Percentiles rank a stretch among this genome's conserved stretches.
Conservation (phyloP, 2,797 vertebrate species). For the Notolabrus celidotus region DNA sequence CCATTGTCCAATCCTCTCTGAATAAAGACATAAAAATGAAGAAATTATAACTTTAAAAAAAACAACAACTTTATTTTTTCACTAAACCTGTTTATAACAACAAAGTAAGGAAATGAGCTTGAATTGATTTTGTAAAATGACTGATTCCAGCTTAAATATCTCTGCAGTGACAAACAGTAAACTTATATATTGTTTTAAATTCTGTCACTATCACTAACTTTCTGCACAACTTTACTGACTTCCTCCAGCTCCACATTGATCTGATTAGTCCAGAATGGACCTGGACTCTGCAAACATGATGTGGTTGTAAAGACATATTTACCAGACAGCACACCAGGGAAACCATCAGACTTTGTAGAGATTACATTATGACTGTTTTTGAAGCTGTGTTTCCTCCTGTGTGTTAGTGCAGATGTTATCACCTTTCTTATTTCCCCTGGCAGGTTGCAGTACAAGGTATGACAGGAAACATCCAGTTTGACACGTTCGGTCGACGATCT, state of each 20-base stretch:
- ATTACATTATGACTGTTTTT: neutral
- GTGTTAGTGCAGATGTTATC: slow-evolving; percentile 22
- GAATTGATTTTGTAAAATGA: too few relatives aligned
- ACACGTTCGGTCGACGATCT: slow-evolving; percentile 94
- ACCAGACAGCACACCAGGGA: neutral
- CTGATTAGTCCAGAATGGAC: neutral
- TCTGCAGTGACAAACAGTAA: too few relatives aligned
- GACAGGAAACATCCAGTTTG: slow-evolving; percentile 99
- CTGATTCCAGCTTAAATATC: too few relatives aligned
- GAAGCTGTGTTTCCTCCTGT: slow-evolving; percentile 6
- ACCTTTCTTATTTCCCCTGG: slow-evolving; percentile 46
- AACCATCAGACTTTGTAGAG: neutral
- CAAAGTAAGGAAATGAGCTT: too few relatives aligned
- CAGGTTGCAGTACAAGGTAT: slow-evolving; percentile 98
- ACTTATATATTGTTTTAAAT: too few relatives aligned
- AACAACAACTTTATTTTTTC: too few relatives aligned
- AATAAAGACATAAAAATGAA: too few relatives aligned
- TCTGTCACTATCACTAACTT: too few relatives aligned
- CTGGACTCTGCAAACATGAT: neutral
- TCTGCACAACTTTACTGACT: neutral
- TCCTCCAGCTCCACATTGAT: neutral
- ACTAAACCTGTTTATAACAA: too few relatives aligned
- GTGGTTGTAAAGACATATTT: neutral
- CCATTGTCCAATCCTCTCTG: too few relatives aligned
- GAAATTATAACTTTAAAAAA: too few relatives aligned